Evolutionary conservation across 2,888 invertebrate genomes (phyloP), one percentile per base, ranked within the genome.

Genomic region (Sussaba pulchella): DNA sequence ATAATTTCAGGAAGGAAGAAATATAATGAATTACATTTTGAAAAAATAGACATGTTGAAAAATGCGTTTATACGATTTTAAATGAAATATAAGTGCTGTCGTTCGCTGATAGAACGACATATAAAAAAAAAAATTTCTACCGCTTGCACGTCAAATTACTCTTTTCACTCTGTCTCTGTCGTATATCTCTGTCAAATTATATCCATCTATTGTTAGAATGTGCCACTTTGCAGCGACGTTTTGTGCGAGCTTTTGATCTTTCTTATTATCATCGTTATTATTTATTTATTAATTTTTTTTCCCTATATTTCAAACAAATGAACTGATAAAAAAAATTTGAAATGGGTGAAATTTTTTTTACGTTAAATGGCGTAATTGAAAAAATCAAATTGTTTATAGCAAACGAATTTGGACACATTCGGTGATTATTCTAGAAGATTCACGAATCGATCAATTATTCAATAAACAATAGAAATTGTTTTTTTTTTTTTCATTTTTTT

Each of bases 191-290:
- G n/a, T n/a, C n/a, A n/a, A n/a, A n/a, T n/a, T n/a, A n/a, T n/a
- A n/a, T n/a, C n/a, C n/a, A n/a, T n/a, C 71, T 77, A 57, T 81
- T 45, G 52, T 70, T 78, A 73, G 73, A 79, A 81, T 81, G 73
- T 84, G 71, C 78, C 81, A 84, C 74, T 79, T 81, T 78, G 74
- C 70, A 64, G 24, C 73, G 71, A 75, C 47, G 52, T 73, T 57
- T 41, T 69, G 69, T 69, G 69, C 31, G 41, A 57, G 69, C 67
- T 67, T 67, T 52, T 54, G 14, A 6, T 57, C 31, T 36, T 14
- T 54, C 54, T 57, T 14, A 39, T 31, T 31, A 31, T 31, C 6
- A 31, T 31, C 6, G 6, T 31, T 31, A 31, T 31, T 6, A 31
- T 31, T 31, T 31, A 2, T 5, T 31, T 31, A 31, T 31, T 31